Percentiles rank a stretch among this genome's conserved stretches.
These are phyloP conservation scores for Pelmatolapia mariae DNA, from an alignment of 2,113 vertebrate genomes.

Conservation along the genomic window DNA sequence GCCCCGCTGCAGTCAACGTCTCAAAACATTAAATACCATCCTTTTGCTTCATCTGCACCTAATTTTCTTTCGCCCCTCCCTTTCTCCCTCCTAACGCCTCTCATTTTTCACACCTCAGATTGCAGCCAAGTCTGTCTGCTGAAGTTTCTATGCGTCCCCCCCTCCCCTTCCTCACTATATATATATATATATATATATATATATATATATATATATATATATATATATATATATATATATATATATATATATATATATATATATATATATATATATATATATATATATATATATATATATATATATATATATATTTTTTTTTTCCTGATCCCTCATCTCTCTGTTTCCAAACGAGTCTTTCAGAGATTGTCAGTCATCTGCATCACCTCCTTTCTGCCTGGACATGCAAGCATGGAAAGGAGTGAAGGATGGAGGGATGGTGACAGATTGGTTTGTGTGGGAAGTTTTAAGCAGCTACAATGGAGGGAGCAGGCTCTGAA, in stretches of 20 bases:
- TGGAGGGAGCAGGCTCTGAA: neutral
- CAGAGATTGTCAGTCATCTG: conserved; percentile 27
- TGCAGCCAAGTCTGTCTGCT: neutral
- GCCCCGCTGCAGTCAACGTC: neutral
- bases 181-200: too few relatives aligned
- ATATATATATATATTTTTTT: too few relatives aligned
- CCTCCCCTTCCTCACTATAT: neutral
- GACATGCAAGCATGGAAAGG: neutral
- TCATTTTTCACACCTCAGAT: conserved; percentile 16
- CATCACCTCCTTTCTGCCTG: conserved; percentile 24
- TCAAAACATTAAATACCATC: conserved; percentile 34
- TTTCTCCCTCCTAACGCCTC: neutral
- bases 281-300: too few relatives aligned
- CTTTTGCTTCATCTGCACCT: conserved; percentile 38
- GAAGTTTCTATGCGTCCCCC: neutral
- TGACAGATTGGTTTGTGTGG: conserved; percentile 27
- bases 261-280: too few relatives aligned
- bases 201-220: too few relatives aligned
- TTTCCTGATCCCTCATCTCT: neutral
- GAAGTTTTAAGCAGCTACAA: conserved; percentile 1
- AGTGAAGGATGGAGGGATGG: neutral
- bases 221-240: too few relatives aligned
- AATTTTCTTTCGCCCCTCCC: conserved; percentile 22
- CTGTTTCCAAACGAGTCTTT: conserved; percentile 12
- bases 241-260: too few relatives aligned